phyloP scores from a whole-genome alignment of 1,140 invertebrate species.

The Pogonognathellus flavescens region DNA sequence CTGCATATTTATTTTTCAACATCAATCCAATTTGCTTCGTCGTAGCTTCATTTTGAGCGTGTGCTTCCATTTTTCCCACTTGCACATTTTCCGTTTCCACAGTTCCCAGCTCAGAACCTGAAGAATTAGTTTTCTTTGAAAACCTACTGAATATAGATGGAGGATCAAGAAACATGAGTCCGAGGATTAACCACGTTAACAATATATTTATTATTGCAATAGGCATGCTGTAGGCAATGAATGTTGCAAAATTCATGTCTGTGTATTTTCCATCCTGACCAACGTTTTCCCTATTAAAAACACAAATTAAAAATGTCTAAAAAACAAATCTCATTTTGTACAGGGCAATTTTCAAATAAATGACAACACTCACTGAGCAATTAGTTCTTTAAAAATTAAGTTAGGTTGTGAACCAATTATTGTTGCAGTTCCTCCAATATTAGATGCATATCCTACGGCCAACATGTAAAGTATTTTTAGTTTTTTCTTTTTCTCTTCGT shows the following conservation, averaged over 20 bases:
- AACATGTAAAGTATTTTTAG: constrained; percentile 75
- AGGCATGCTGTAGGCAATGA: constrained; percentile 42
- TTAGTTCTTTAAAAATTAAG: constrained; percentile 72
- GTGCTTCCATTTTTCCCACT: background rate
- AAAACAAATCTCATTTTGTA: too few relatives aligned
- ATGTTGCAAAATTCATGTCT: constrained; percentile 59
- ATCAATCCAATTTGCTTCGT: background rate
- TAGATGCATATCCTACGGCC: constrained; percentile 73
- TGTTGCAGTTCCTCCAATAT: constrained; percentile 74
- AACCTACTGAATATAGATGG: background rate
- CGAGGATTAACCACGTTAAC: constrained; percentile 33
- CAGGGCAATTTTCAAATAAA: too few relatives aligned
- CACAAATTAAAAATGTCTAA: background rate
- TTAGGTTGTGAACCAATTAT: constrained; percentile 75
- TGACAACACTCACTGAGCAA: constrained; percentile 69
- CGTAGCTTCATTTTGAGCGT: background rate
- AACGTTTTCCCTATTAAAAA: background rate
- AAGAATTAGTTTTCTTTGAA: background rate
- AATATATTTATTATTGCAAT: constrained; percentile 52
- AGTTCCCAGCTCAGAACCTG: background rate
- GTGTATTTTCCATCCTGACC: constrained; percentile 52
- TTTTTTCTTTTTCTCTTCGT: background rate
- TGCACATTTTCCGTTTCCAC: background rate
- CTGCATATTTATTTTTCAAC: constrained; percentile 27
- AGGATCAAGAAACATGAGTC: background rate